Evolutionary conservation across 2,888 invertebrate species (phyloP).

Genomic region (Monoplex corrugatus): DNA sequence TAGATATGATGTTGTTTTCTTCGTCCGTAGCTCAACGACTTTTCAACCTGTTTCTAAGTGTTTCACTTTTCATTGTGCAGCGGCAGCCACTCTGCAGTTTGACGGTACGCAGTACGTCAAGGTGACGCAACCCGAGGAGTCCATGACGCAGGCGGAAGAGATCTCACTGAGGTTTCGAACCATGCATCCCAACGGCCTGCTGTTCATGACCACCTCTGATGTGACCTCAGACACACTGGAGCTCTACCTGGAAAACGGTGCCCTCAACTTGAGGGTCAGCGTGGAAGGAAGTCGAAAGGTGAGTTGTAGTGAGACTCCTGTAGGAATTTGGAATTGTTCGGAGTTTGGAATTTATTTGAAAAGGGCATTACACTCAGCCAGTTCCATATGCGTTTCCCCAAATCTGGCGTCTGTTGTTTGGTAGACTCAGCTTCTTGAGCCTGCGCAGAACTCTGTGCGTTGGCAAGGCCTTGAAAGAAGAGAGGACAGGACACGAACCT

Average conservation of each 20-base stretch:
- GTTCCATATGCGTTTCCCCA: too few species aligned
- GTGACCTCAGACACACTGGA: slow-evolving; percentile 90
- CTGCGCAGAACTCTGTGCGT: too few species aligned
- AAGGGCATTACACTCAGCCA: too few species aligned
- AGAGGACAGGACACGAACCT: too few species aligned
- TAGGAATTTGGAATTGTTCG: too few species aligned
- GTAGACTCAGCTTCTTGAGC: too few species aligned
- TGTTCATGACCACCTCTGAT: slow-evolving; percentile 89
- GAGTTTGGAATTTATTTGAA: too few species aligned
- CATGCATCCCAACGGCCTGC: slow-evolving; percentile 86
- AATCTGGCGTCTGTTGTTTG: too few species aligned
- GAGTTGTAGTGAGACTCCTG: slow-evolving; percentile 37
- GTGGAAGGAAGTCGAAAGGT: slow-evolving; percentile 93
- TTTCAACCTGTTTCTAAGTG: too few species aligned
- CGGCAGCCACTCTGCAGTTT: slow-evolving; percentile 92
- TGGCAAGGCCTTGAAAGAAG: too few species aligned
- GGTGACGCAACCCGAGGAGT: slow-evolving; percentile 87
- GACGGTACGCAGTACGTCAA: slow-evolving; percentile 95
- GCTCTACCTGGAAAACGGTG: slow-evolving; percentile 91
- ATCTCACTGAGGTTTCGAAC: slow-evolving; percentile 93
- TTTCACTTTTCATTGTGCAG: slow-evolving; percentile 83
- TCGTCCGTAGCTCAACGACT: too few species aligned
- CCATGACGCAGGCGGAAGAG: slow-evolving; percentile 92
- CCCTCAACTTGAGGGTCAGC: slow-evolving; percentile 90
- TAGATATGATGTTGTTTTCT: too few species aligned